Evolutionary conservation across 2,113 vertebrate genomes (phyloP), one percentile per base, ranked within the genome.

Genomic region (Centropus bengalensis): DNA sequence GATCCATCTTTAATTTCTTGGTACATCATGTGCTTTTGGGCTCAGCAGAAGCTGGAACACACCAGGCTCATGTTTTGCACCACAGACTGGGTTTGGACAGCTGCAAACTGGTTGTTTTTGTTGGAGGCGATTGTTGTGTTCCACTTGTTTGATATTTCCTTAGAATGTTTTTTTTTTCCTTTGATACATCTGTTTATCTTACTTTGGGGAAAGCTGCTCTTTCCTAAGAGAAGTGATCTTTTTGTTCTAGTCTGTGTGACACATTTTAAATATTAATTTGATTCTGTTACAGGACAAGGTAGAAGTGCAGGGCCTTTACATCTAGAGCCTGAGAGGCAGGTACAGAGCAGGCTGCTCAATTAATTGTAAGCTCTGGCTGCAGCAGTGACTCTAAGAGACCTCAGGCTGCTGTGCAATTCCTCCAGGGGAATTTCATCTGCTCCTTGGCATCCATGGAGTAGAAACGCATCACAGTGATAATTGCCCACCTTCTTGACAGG

Each of bases 101-200:
- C 94, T 97, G 95, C 69, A 63, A 9, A 63, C 11, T 38, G n/a
- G 18, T 93, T 96, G 71, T 83, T 95, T 94, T 92, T 70, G 12
- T 79, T 93, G 45, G 24, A 49, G 3, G 18, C 22, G 7, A 64
- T 80, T 91, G 75, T 73, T 87, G 84, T 94, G 63, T 66, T 89
- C 47, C 70, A 15, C 26, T 91, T 73, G 71, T 91, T 89, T 82
- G 82, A 3, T 80, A 67, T 83, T 85, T 88, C 51, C 59, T 54
- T 51, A 63, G 17, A 76, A 22, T 59, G 82, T 81, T 84, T 58
- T 75, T 36, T 36, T 80, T 82, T 54, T n/a, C 55, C 16, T 76
- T n/a, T 36, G 26, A 54, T 86, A 47, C 21, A n/a, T 91, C 59
- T 93, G 42, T 86, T 95, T 89, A 7, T 63, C 68, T 83, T 66